A percentile compares a stretch with the other conserved stretches of the same genome.
These are phyloP conservation scores for Forbesichthys papilliferus DNA, from an alignment of 2,113 vertebrate species.

Conservation along the genomic window DNA sequence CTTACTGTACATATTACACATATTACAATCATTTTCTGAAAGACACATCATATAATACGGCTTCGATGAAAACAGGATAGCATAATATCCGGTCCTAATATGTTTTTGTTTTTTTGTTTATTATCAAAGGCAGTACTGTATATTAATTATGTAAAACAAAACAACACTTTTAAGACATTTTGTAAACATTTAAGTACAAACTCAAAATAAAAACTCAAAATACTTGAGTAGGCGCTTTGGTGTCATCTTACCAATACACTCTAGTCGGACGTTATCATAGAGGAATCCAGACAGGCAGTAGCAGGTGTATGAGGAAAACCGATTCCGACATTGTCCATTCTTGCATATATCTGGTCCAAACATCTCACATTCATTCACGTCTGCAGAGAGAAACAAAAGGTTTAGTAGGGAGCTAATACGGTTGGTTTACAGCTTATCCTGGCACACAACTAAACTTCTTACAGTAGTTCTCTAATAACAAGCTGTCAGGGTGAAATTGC, in stretches of 20 bases:
- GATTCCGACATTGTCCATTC: slow-evolving; percentile 74
- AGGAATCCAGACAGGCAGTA: slow-evolving; percentile 76
- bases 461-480: slow-evolving; percentile 6
- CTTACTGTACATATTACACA: too few relatives aligned
- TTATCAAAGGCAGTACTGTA: too few relatives aligned
- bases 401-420: background rate
- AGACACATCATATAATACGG: too few relatives aligned
- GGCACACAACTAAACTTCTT: background rate
- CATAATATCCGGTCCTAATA: too few relatives aligned
- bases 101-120: too few relatives aligned
- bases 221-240: too few relatives aligned
- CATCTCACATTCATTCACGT: slow-evolving; percentile 79
- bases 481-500: slow-evolving; percentile 23
- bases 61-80: too few relatives aligned
- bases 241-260: slow-evolving; percentile 75
- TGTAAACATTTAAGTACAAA: too few relatives aligned
- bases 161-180: too few relatives aligned
- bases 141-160: too few relatives aligned
- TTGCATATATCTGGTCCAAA: slow-evolving; percentile 79
- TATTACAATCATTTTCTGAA: too few relatives aligned
- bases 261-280: slow-evolving; percentile 75
- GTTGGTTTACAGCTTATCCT: background rate
- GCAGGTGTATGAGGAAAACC: slow-evolving; percentile 69
- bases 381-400: slow-evolving; percentile 51
- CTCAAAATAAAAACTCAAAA: too few relatives aligned